Evolutionary conservation across 2,888 invertebrate species (phyloP).

Genomic region (Epirrhoe tristata): DNA sequence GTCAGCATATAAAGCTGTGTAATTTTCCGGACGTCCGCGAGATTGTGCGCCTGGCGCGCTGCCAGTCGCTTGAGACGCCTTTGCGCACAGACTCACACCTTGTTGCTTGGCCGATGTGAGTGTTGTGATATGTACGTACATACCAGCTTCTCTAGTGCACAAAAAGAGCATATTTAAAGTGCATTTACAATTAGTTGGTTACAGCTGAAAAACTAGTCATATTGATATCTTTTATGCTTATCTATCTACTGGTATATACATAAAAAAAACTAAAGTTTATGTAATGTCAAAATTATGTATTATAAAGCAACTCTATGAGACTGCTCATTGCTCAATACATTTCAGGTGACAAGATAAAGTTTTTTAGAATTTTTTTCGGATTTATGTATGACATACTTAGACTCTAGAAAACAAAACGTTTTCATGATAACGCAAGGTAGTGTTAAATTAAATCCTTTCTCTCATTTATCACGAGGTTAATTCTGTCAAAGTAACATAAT

Average conservation of each 20-base stretch:
- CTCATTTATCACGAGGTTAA: neutral
- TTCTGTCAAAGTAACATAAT: conserved; percentile 1
- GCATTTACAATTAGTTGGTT: too few species aligned
- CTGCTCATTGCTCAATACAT: too few species aligned
- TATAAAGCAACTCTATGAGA: too few species aligned
- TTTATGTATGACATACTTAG: too few species aligned
- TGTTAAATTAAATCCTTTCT: neutral
- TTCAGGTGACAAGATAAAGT: too few species aligned
- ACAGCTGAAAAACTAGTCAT: too few species aligned
- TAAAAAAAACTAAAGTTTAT: too few species aligned
- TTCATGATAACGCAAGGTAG: neutral
- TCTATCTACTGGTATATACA: too few species aligned
- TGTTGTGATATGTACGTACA: too few species aligned
- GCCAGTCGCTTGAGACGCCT: conserved; percentile 14
- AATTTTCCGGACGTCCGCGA: conserved; percentile 38
- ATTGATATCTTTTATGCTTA: too few species aligned
- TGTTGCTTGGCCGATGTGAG: conserved; percentile 17
- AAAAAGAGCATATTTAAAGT: neutral
- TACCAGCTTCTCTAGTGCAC: neutral
- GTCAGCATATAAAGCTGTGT: conserved; percentile 27
- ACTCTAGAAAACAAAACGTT: neutral
- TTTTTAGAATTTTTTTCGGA: too few species aligned
- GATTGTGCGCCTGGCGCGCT: conserved; percentile 17
- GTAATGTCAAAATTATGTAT: too few species aligned
- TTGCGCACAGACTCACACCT: conserved; percentile 23